A percentile compares a stretch with the other conserved stretches of the same genome.
phyloP scores from a whole-genome alignment of 2,797 vertebrate genomes.

The Eurystomus glaucurus region DNA sequence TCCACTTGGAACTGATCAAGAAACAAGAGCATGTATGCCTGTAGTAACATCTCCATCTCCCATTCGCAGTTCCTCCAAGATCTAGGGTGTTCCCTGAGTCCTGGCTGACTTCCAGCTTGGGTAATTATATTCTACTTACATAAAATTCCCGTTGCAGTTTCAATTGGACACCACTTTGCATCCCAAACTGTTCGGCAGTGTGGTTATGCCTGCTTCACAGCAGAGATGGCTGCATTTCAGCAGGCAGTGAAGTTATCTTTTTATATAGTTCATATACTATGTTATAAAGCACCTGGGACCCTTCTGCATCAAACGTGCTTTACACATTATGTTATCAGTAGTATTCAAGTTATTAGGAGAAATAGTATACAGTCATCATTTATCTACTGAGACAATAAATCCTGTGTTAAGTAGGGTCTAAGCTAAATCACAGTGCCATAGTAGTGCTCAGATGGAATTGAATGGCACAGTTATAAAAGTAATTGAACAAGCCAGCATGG shows the following conservation, averaged over 20 bases:
- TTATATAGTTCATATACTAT: conserved; percentile 48
- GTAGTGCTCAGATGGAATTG: conserved; percentile 59
- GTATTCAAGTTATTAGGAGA: conserved; percentile 60
- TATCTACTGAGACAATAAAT: conserved; percentile 73
- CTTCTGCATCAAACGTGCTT: neutral
- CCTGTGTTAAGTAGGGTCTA: conserved; percentile 55
- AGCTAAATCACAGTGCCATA: conserved; percentile 54
- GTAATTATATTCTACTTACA: conserved; percentile 73
- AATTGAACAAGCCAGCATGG: conserved; percentile 48
- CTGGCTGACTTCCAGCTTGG: conserved; percentile 71
- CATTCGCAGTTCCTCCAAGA: conserved; percentile 64
- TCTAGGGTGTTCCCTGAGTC: conserved; percentile 56
- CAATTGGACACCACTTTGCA: conserved; percentile 51
- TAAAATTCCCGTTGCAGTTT: conserved; percentile 68
- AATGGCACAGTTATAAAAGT: conserved; percentile 63
- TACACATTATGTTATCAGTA: conserved; percentile 54
- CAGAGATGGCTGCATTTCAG: conserved; percentile 54
- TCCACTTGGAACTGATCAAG: conserved; percentile 65
- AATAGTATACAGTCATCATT: conserved; percentile 61
- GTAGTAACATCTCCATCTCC: conserved; percentile 71
- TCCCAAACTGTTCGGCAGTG: conserved; percentile 36
- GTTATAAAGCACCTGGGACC: conserved; percentile 70
- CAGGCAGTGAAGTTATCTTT: conserved; percentile 58
- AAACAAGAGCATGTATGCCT: conserved; percentile 43
- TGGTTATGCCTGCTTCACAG: conserved; percentile 29